Base-by-base conservation (phyloP, 2,888 invertebrate species). In the Caenorhabditis sp. region DNA sequence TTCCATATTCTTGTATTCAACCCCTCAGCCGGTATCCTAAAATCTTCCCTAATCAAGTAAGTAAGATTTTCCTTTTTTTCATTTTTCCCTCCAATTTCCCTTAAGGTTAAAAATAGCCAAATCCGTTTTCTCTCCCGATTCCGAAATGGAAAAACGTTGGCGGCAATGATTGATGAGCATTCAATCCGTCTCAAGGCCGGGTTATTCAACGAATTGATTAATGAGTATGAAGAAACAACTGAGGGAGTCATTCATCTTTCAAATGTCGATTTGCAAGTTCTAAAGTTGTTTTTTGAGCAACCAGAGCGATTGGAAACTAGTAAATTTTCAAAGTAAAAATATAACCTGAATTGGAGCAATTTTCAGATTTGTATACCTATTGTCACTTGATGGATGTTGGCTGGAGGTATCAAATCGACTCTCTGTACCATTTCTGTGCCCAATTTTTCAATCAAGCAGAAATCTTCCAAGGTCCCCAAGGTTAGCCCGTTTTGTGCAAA, bases 111-210 rank as follows among this genome's bases (percentile, higher is more conserved):
- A 40, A 11, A 13, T 13, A 13, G 13, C 40, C 40, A n/a, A 47
- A 11, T 47, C n/a, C 47, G n/a, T 47, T 47, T 47, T 18, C 3
- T 18, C 3, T 47, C 47, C 5, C 47, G 47, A 20, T 20, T 1
- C 8, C 4, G 47, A 9, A 47, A 47, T 18, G 18, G 47, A 47
- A 47, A 47, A 47, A 47, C n/a, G n/a, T n/a, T 18, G 47, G 20
- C 9, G 20, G 20, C 47, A 18, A 47, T 47, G 47, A 47, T 47
- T 20, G 47, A 47, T 47, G 47, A 47, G 47, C 47, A 47, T n/a
- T n/a, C 47, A 20, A 47, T 47, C 11, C 47, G 47, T 20, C 47
- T 18, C 18, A 47, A 47, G 47, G 47, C 47, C 47, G 47, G 47
- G 3, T 18, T 47, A 47, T 47, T 47, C 47, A 47, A 47, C 18